Base-by-base conservation (phyloP, 2,113 vertebrate genomes). In the Pandion haliaetus region DNA sequence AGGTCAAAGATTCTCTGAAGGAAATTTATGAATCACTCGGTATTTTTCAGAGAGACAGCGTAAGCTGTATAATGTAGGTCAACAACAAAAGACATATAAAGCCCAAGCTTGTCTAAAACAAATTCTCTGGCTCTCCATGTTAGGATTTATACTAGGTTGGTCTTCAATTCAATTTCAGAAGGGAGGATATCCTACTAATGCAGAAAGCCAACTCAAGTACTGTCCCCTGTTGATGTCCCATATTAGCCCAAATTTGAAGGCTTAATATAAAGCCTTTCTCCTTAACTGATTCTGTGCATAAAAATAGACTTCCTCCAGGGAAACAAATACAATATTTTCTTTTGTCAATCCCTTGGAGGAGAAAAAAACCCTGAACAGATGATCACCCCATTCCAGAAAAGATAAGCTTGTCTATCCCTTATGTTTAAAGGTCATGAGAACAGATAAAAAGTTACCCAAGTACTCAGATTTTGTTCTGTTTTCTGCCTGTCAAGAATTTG, bases 1-100 rank as follows among this genome's bases (percentile, higher is more conserved):
- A 96, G 42, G 65, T 36, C 58, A 95, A 90, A 76, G 57, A 90
- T 92, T 95, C 73, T 91, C 71, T 78, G 71, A 95, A 96, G 59
- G 38, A 97, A 95, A 89, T 94, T 58, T 81, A 82, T 54, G 73
- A 97, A 76, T 86, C 31, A 55, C 50, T 78, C 36, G 50, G n/a
- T 82, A 82, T 83, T 40, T 88, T 92, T 83, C 76, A 83, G 34
- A 88, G 44, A 76, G 17, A 49, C 32, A 83, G 11, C 8, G 42
- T 63, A 92, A 86, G 25, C 44, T 84, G 14, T 44, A 50, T 73
- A 85, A 95, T 90, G 85, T 65, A 74, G 58, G 82, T 90, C 73
- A 97, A 71, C 36, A 92, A 85, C 29, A 78, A 84, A 88, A 86
- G 62, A 34, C 17, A 21, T 32, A 63, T 50, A 94, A 96, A 97